A percentile compares a stretch with the other conserved stretches of the same genome.
Conservation (phyloP, 2,888 invertebrate species). For the Melanostoma scalare region DNA sequence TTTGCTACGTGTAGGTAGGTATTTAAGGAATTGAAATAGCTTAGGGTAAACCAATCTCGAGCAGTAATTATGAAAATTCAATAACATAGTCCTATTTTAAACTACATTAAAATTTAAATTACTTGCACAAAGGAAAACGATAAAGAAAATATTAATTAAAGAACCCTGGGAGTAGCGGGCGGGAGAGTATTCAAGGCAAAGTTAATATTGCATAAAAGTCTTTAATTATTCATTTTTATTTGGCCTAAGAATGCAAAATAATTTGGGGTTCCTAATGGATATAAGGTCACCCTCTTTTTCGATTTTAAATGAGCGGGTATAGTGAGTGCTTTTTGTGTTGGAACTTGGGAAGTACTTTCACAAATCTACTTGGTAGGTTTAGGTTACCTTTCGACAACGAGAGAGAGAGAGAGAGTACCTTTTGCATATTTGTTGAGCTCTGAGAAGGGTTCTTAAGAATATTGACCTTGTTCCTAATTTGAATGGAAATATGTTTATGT, state of each 20-base stretch:
- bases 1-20: not conserved
- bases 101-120: constrained; percentile 49
- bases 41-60: constrained; percentile 39
- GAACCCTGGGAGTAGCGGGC: constrained; percentile 8
- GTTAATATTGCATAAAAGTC: constrained; percentile 45
- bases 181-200: constrained; percentile 36
- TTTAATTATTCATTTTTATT: constrained; percentile 47
- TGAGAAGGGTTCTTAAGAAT: no score
- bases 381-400: no score
- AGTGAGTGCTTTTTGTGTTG: no score
- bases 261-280: constrained; percentile 40
- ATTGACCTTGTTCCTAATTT: no score
- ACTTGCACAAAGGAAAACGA: constrained; percentile 47
- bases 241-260: constrained; percentile 39
- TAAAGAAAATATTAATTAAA: constrained; percentile 53
- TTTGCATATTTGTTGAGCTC: no score
- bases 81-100: constrained; percentile 46
- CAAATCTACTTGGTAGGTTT: no score
- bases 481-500: no score
- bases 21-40: constrained; percentile 19
- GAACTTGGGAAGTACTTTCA: not conserved
- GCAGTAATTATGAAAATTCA: constrained; percentile 50
- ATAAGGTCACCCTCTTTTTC: constrained; percentile 34
- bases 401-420: no score
- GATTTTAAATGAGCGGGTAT: no score